Conservation (phyloP, 2,797 vertebrate genomes). For the Rhincodon typus region DNA sequence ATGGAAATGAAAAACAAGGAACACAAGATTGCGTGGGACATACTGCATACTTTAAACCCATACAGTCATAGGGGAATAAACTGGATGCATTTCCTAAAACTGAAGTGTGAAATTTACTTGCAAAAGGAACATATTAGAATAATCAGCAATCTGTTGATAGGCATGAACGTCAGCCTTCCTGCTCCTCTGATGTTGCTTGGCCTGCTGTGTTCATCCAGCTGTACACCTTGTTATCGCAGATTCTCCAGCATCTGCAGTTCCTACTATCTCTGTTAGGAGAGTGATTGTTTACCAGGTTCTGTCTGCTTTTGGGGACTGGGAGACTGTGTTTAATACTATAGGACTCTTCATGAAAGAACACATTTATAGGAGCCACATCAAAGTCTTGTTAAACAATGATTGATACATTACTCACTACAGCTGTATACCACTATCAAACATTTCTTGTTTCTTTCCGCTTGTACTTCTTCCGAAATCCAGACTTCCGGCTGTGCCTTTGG, state of each 20-base stretch:
- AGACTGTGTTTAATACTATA: neutral
- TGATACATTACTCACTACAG: neutral
- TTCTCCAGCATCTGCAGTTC: no score
- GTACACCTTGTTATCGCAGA: no score
- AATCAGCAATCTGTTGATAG: neutral
- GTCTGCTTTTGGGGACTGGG: neutral
- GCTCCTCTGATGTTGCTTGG: no score
- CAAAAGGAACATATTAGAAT: neutral
- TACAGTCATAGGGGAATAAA: neutral
- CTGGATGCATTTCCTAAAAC: neutral
- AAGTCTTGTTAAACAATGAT: neutral
- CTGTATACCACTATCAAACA: neutral
- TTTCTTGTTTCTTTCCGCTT: neutral
- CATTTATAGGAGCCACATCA: neutral
- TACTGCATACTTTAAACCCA: neutral
- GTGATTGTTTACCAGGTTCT: neutral
- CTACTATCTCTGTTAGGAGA: neutral
- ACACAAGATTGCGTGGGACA: neutral
- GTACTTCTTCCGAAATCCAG: neutral
- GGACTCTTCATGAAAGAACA: neutral
- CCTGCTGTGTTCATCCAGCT: no score
- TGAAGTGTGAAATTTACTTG: neutral
- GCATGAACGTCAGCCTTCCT: neutral
- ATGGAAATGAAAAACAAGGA: neutral
- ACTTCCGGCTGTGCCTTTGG: neutral